Evolutionary conservation across 2,797 vertebrate species (phyloP).

Genomic region (Spheniscus humboldti): DNA sequence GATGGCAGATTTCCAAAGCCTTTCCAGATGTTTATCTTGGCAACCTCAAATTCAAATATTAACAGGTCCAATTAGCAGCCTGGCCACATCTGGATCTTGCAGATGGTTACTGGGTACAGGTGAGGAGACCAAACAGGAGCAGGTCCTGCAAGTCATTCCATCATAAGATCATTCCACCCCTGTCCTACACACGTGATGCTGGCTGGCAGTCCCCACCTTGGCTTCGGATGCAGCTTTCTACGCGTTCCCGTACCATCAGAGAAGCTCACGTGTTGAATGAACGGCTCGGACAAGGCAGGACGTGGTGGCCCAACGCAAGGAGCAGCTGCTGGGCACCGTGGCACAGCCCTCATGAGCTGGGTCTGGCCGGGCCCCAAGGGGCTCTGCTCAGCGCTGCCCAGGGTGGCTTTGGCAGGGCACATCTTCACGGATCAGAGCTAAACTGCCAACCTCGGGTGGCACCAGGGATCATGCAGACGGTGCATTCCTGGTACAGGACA

Average conservation of each 20-base stretch:
- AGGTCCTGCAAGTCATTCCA: neutral
- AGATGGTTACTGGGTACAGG: neutral
- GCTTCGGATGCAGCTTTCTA: neutral
- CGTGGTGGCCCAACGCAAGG: fast-evolving
- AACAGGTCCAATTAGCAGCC: neutral
- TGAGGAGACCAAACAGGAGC: neutral
- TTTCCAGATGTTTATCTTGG: conserved; percentile 32
- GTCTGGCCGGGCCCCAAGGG: fast-evolving
- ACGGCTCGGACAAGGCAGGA: neutral
- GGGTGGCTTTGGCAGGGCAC: neutral
- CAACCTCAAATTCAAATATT: neutral
- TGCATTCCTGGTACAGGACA: neutral
- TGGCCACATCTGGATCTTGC: neutral
- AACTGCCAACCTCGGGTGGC: neutral
- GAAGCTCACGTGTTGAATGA: neutral
- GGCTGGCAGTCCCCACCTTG: neutral
- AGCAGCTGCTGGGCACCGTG: neutral
- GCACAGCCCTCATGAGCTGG: neutral
- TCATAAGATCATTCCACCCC: neutral
- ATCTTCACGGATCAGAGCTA: neutral
- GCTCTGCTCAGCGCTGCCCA: neutral
- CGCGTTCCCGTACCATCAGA: neutral
- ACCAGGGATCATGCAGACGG: neutral
- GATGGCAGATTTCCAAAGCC: neutral
- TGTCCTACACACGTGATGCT: neutral